Conservation (phyloP, 2,113 vertebrate genomes). For the Glaucidium brasilianum region DNA sequence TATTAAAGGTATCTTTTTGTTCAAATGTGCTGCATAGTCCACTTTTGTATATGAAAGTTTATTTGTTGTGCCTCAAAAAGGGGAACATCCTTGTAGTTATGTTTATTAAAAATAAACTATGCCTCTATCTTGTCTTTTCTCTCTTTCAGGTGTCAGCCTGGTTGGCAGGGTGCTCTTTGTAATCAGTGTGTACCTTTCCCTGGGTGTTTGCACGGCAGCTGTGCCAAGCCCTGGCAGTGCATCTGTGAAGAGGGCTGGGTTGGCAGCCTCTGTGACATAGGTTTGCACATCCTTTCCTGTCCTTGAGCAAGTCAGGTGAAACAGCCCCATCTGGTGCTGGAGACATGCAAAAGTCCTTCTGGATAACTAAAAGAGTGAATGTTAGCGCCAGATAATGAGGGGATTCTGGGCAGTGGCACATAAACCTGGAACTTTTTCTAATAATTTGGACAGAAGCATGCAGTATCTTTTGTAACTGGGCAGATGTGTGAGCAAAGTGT, state of each 20-base stretch:
- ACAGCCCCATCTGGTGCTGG: slow-evolving; percentile 65
- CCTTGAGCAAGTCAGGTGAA: not conserved
- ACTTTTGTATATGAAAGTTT: not conserved
- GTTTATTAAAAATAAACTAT: not conserved
- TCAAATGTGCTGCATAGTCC: not conserved
- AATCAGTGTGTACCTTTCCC: slow-evolving; percentile 85
- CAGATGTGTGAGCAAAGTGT: not conserved
- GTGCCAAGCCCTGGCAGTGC: slow-evolving; percentile 91
- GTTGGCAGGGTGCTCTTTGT: slow-evolving; percentile 89
- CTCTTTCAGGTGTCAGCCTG: slow-evolving; percentile 84
- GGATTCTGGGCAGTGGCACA: not conserved
- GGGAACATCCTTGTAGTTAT: not conserved
- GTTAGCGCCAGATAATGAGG: not conserved
- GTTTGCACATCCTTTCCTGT: slow-evolving; percentile 70
- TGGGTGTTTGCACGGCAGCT: slow-evolving; percentile 86
- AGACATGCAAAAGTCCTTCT: not conserved
- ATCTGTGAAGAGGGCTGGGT: slow-evolving; percentile 89
- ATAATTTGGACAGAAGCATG: not conserved
- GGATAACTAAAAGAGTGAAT: not conserved
- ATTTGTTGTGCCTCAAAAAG: not conserved
- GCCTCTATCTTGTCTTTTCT: not conserved
- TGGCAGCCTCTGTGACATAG: slow-evolving; percentile 88
- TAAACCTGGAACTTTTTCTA: not conserved
- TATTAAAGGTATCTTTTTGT: not conserved
- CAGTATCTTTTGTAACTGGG: not conserved